A percentile compares a stretch with the other conserved stretches of the same genome.
Evolutionary conservation across 2,888 invertebrate genomes (phyloP).

Genomic region (Volucella inflata): DNA sequence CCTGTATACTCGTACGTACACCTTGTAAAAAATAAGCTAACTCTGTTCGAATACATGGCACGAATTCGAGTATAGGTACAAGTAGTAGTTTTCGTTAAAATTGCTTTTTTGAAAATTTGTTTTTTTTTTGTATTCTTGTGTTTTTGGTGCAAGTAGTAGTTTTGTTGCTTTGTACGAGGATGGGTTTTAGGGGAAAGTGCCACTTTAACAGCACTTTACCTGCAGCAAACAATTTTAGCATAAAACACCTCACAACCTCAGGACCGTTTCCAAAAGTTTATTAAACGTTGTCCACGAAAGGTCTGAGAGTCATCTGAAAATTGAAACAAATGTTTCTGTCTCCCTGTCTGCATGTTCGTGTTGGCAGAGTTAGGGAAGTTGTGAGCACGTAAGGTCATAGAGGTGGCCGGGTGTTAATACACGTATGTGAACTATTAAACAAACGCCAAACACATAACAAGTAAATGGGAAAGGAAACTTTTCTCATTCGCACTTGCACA

Average conservation of each 20-base stretch:
- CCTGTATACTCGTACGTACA: constrained; percentile 11
- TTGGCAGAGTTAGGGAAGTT: not conserved
- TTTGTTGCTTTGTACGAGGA: constrained; percentile 36
- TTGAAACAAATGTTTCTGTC: constrained; percentile 59
- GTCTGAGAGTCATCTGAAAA: constrained; percentile 66
- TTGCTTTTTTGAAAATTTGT: not conserved
- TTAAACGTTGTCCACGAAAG: constrained; percentile 72
- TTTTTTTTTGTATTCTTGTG: constrained; percentile 9
- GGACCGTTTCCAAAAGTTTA: constrained; percentile 67
- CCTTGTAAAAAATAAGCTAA: constrained; percentile 12
- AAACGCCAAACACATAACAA: constrained; percentile 57
- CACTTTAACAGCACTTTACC: constrained; percentile 56
- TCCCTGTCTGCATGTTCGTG: constrained; percentile 5
- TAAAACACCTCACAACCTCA: constrained; percentile 70
- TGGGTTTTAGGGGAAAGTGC: constrained; percentile 41
- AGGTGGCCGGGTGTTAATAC: constrained; percentile 31
- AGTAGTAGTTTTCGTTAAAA: constrained; percentile 33
- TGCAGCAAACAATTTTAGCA: constrained; percentile 67
- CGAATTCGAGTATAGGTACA: constrained; percentile 16
- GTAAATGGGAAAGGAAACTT: constrained; percentile 53
- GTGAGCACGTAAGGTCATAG: constrained; percentile 17
- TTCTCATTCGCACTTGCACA: constrained; percentile 63
- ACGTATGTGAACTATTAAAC: constrained; percentile 58
- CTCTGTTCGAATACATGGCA: not conserved
- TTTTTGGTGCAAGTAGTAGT: not conserved